Conservation (phyloP, 53 echinoderm and acorn worm species). For the Antedon mediterranea region DNA sequence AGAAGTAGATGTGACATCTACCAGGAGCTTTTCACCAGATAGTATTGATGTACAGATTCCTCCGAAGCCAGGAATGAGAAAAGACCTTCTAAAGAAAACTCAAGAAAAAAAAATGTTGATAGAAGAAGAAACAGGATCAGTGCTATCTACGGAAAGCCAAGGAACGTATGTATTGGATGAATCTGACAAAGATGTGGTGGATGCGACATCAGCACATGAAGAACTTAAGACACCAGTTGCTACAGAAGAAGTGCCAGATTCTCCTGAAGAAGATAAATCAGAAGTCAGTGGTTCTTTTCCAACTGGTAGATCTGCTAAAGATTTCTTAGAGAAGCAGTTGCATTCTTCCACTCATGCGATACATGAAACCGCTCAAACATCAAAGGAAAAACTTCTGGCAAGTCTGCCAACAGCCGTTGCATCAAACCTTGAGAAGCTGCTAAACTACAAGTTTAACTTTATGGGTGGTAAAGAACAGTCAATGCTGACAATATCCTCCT, state of each 20-base stretch:
- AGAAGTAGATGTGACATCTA: conserved; percentile 29
- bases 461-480: conserved; percentile 16
- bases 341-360: conserved; percentile 8
- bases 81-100: conserved; percentile 10
- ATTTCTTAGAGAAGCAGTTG: conserved; percentile 19
- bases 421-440: conserved; percentile 45
- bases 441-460: conserved; percentile 34
- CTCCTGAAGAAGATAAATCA: not conserved
- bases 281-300: conserved; percentile 1
- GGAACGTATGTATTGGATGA: conserved; percentile 87
- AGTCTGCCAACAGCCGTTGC: conserved; percentile 54
- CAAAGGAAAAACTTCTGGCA: conserved; percentile 53
- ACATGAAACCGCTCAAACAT: not conserved
- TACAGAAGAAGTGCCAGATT: not conserved
- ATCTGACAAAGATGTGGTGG: conserved; percentile 18
- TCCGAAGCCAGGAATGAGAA: conserved; percentile 9
- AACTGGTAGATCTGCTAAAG: conserved; percentile 15
- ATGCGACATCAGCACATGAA: conserved; percentile 20
- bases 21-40: conserved; percentile 65
- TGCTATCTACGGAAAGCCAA: conserved; percentile 33
- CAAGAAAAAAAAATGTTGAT: conserved; percentile 7
- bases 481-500: not conserved
- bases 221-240: conserved; percentile 17
- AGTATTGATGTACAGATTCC: conserved; percentile 53
- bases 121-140: conserved; percentile 34